A percentile compares a stretch with the other conserved stretches of the same genome.
Evolutionary conservation across 2,888 invertebrate species (phyloP).

Genomic region (Drosophila koepferae): DNA sequence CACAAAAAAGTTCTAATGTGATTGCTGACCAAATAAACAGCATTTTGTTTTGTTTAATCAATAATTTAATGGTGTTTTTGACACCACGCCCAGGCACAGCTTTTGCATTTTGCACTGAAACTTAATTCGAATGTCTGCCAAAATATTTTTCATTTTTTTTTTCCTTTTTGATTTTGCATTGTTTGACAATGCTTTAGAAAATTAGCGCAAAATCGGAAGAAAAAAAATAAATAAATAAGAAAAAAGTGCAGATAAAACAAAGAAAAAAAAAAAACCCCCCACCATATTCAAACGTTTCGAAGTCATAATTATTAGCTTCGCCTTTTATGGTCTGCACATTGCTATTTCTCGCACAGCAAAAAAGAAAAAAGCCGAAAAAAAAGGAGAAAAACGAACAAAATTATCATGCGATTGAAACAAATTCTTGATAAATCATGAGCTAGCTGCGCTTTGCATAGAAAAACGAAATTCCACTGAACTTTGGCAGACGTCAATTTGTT

Average conservation of each 20-base stretch:
- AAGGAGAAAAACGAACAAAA: conserved; percentile 6
- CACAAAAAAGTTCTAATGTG: conserved; percentile 57
- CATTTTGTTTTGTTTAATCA: conserved; percentile 20
- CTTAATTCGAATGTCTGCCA: conserved; percentile 36
- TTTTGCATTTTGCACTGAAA: conserved; percentile 40
- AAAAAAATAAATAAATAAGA: neutral
- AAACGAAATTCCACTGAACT: conserved; percentile 71
- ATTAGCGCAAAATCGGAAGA: conserved; percentile 23
- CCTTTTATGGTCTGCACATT: conserved; percentile 62
- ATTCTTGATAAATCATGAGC: conserved; percentile 74
- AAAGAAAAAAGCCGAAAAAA: conserved; percentile 7
- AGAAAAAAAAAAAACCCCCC: conserved; percentile 11
- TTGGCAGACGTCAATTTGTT: conserved; percentile 67
- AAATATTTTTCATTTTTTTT: conserved; percentile 36
- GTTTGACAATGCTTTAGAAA: conserved; percentile 34
- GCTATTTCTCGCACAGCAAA: conserved; percentile 44
- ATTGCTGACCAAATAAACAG: conserved; percentile 39
- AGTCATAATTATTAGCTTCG: conserved; percentile 69
- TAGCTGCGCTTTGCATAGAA: conserved; percentile 50
- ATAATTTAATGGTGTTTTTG: conserved; percentile 70
- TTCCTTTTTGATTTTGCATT: conserved; percentile 20
- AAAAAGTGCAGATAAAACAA: conserved; percentile 22
- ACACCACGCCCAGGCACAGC: conserved; percentile 50
- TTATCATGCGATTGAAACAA: conserved; percentile 29
- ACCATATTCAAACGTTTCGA: conserved; percentile 50